These are phyloP conservation scores for Echiichthys vipera DNA, from an alignment of 2,797 vertebrate genomes.

Conservation along the genomic window DNA sequence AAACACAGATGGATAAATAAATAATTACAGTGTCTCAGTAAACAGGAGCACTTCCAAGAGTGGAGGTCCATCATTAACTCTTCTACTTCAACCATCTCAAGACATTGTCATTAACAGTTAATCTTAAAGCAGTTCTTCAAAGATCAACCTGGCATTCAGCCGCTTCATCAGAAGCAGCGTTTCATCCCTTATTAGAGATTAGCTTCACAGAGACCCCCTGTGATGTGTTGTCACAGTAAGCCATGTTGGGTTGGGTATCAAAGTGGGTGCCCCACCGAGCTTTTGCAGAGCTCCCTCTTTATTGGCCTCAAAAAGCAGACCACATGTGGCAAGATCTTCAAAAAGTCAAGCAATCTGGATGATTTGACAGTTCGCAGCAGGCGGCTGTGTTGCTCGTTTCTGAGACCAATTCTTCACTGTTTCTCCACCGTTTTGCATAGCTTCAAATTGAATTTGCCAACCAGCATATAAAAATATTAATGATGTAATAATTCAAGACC, in stretches of 20 bases:
- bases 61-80: constrained; percentile 39
- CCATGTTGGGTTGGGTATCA: constrained; percentile 79
- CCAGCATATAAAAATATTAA: constrained; percentile 76
- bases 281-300: constrained; percentile 71
- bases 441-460: constrained; percentile 74
- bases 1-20: background rate
- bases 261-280: constrained; percentile 81
- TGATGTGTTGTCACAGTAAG: constrained; percentile 81
- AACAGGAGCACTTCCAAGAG: constrained; percentile 7
- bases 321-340: constrained; percentile 79
- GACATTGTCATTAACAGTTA: constrained; percentile 52
- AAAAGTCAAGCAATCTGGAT: constrained; percentile 77
- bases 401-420: constrained; percentile 59
- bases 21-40: constrained; percentile 4
- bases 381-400: constrained; percentile 68
- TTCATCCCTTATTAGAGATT: constrained; percentile 84
- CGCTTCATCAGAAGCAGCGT: constrained; percentile 62
- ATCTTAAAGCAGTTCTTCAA: constrained; percentile 59
- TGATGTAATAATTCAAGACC: constrained; percentile 71
- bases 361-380: constrained; percentile 80
- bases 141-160: constrained; percentile 70
- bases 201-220: constrained; percentile 82
- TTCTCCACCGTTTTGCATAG: constrained; percentile 69
- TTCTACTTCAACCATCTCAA: constrained; percentile 44
- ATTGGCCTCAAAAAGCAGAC: constrained; percentile 65